phyloP scores from a whole-genome alignment of 1,140 invertebrate genomes.

The Procambarus virginalis region DNA sequence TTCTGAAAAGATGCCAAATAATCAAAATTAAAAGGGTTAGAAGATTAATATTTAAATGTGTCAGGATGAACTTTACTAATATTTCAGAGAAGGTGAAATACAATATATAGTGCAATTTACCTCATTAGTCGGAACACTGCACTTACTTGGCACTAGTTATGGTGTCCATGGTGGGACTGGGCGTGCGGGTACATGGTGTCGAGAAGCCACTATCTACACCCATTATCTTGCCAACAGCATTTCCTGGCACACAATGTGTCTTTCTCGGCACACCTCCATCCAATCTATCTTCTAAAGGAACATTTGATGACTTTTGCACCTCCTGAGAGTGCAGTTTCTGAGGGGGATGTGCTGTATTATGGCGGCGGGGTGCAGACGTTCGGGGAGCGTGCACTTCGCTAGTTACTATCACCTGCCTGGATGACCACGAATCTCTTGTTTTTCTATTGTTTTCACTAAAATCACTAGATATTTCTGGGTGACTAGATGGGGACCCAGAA shows the following conservation, averaged over 20 bases:
- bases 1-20: constrained; percentile 32
- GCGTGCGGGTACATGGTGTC: constrained; percentile 61
- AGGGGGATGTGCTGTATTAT: not conserved
- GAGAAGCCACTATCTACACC: constrained; percentile 64
- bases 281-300: not conserved
- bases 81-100: no score
- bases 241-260: not conserved
- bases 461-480: not conserved
- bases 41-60: not conserved
- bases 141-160: constrained; percentile 67
- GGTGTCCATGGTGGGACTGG: constrained; percentile 62
- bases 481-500: not conserved
- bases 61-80: no score
- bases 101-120: not conserved
- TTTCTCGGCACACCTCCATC: not conserved
- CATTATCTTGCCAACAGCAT: constrained; percentile 12
- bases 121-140: not conserved
- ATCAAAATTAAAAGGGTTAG: not conserved
- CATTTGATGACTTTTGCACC: constrained; percentile 3
- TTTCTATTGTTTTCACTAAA: not conserved
- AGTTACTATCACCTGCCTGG: constrained; percentile 27
- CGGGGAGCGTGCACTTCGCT: constrained; percentile 38
- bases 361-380: not conserved
- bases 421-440: not conserved
- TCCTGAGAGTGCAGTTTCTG: not conserved